These are phyloP conservation scores for Trididemnum nubilum DNA, from an alignment of 23 tunicate species.

Conservation along the genomic window DNA sequence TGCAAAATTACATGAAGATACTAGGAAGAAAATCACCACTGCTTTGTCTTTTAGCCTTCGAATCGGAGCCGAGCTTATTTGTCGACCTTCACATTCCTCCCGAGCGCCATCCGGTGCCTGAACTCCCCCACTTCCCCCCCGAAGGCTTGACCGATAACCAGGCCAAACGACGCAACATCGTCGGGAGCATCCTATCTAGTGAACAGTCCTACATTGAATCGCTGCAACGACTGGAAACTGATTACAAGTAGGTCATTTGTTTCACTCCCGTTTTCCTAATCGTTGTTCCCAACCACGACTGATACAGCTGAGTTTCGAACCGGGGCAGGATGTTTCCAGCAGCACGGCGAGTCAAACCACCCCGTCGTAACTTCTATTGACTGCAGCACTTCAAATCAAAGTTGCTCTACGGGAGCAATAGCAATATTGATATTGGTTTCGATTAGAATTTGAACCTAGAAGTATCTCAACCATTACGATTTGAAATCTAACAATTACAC, in stretches of 20 bases:
- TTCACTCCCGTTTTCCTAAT: neutral
- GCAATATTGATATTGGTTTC: too few species aligned
- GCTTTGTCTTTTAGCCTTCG: conserved; percentile 24
- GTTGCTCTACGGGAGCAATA: too few species aligned
- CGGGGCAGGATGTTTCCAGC: neutral
- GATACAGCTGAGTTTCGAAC: too few species aligned
- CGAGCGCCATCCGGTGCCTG: conserved; percentile 47
- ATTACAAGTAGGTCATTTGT: conserved; percentile 68
- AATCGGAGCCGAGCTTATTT: conserved; percentile 45
- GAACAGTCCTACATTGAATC: conserved; percentile 87
- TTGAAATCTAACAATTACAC: too few species aligned
- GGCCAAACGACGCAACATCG: conserved; percentile 72
- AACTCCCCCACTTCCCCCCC: conserved; percentile 51
- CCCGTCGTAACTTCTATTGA: too few species aligned
- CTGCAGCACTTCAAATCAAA: too few species aligned
- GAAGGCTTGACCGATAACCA: conserved; percentile 29
- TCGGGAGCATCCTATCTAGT: conserved; percentile 77
- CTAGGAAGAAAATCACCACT: too few species aligned
- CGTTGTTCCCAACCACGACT: neutral
- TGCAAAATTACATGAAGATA: too few species aligned
- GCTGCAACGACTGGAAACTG: conserved; percentile 75
- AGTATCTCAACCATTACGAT: too few species aligned
- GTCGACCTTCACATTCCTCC: conserved; percentile 37
- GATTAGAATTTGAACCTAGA: too few species aligned
- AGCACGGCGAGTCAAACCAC: too few species aligned